Percentiles rank a stretch among this genome's conserved stretches.
Conservation (phyloP, 2,888 invertebrate species). For the Trisateles emortualis region DNA sequence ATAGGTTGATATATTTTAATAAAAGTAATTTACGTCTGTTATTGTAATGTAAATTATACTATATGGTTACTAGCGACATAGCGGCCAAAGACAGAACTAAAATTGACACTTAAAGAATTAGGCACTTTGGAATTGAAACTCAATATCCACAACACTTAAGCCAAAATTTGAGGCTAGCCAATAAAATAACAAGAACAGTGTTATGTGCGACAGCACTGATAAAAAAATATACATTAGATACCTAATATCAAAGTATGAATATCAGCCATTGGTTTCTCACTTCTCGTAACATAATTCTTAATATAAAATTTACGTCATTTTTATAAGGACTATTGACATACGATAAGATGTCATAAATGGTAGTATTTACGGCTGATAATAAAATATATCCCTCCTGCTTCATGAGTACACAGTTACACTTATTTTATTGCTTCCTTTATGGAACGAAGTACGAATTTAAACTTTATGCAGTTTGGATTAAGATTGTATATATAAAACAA, state of each 20-base stretch:
- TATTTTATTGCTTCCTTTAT: slow-evolving; percentile 36
- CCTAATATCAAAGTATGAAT: background rate
- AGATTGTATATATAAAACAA: slow-evolving; percentile 8
- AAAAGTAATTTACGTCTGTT: no score
- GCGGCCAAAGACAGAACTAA: no score
- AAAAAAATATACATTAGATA: no score
- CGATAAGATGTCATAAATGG: slow-evolving; percentile 50
- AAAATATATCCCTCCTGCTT: slow-evolving; percentile 41
- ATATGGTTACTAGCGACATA: no score
- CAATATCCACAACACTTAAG: no score
- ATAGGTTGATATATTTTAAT: no score
- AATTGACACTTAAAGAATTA: no score
- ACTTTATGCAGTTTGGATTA: background rate
- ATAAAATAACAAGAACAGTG: no score
- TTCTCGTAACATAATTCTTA: slow-evolving; percentile 19
- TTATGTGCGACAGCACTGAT: no score
- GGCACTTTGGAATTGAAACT: no score
- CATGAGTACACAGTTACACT: slow-evolving; percentile 25
- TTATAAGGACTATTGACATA: slow-evolving; percentile 46
- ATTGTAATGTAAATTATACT: no score
- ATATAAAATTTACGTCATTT: slow-evolving; percentile 39
- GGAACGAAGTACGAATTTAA: slow-evolving; percentile 4
- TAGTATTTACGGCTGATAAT: slow-evolving; percentile 49
- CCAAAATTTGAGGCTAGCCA: no score
- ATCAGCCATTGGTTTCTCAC: background rate